A percentile compares a stretch with the other conserved stretches of the same genome.
phyloP scores from a whole-genome alignment of 2,888 invertebrate species.

The Ectropis crepuscularia region DNA sequence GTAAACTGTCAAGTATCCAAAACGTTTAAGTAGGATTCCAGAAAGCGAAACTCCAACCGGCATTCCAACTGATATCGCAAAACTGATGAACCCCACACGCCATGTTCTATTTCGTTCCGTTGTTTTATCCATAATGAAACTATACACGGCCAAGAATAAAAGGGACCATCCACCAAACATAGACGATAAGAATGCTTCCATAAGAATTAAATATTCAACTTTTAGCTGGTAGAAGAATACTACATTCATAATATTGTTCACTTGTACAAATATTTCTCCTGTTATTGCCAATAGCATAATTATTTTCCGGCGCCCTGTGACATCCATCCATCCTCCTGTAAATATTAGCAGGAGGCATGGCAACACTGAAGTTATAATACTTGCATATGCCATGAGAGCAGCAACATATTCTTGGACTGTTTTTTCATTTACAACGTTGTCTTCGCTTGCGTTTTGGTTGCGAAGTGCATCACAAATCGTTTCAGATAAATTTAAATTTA shows the following conservation, averaged over 20 bases:
- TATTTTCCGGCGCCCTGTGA: constrained; percentile 65
- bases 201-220: constrained; percentile 2
- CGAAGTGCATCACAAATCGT: constrained; percentile 87
- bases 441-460: constrained; percentile 83
- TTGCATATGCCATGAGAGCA: constrained; percentile 90
- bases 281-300: constrained; percentile 68
- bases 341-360: constrained; percentile 88
- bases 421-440: constrained; percentile 67
- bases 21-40: not conserved
- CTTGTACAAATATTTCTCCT: constrained; percentile 59
- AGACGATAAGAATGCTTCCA: not conserved
- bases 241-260: constrained; percentile 50
- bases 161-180: constrained; percentile 38
- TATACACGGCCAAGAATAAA: constrained; percentile 64
- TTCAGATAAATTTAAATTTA: constrained; percentile 86
- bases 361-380: constrained; percentile 88
- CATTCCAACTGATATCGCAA: constrained; percentile 14
- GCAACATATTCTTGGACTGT: constrained; percentile 87
- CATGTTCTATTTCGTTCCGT: constrained; percentile 54
- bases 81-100: constrained; percentile 5
- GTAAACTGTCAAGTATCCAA: too few species aligned
- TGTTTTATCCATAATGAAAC: constrained; percentile 76
- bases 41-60: constrained; percentile 6
- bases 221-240: constrained; percentile 3
- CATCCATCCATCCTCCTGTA: constrained; percentile 77